Base-by-base conservation (phyloP, 1,140 invertebrate species). In the Zaprionus inermis region DNA sequence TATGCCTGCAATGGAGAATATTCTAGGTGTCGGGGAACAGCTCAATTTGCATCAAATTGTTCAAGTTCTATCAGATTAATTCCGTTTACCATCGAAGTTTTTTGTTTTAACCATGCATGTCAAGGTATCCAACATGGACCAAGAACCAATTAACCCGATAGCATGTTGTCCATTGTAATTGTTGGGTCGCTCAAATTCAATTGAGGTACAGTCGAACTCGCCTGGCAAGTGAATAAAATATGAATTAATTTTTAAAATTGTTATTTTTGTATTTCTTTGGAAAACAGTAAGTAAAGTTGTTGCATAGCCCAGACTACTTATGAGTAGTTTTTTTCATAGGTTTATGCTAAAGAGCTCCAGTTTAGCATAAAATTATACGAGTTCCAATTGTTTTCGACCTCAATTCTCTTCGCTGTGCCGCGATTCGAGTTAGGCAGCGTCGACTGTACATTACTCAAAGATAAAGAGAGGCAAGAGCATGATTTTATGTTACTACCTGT, bases 111-210 rank as follows among this genome's bases (percentile, higher is more conserved):
- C 16, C 4, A 56, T 36, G 44, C 41, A 52, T 57, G 20, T 72
- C 74, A 75, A 71, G 78, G 76, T 64, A 61, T 41, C 46, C 70
- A 79, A 78, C 81, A 78, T 68, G 57, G 24, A 36, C 49, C 77
- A 80, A 80, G 57, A 76, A 55, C 18, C 61, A 78, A 78, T 81
- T 78, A 46, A 78, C n/a, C 22, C 18, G 18, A 24, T 12, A 65
- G 12, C 55, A n/a, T n/a, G n/a, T n/a, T n/a, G n/a, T n/a, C n/a
- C n/a, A 46, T 18, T 46, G 44, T 46, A 46, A 46, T 46, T 46
- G 44, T 18, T 46, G 44, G 44, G 18, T 49, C 44, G 18, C 10
- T 49, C 16, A 12, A 49, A 22, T 49, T 7, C 3, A 20, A 44
- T 44, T 7, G 38, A 16, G 6, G 38, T 44, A 44, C n/a, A 44